These are phyloP conservation scores for Lomographa bimaculata DNA, from an alignment of 2,888 invertebrate genomes.

Conservation along the genomic window DNA sequence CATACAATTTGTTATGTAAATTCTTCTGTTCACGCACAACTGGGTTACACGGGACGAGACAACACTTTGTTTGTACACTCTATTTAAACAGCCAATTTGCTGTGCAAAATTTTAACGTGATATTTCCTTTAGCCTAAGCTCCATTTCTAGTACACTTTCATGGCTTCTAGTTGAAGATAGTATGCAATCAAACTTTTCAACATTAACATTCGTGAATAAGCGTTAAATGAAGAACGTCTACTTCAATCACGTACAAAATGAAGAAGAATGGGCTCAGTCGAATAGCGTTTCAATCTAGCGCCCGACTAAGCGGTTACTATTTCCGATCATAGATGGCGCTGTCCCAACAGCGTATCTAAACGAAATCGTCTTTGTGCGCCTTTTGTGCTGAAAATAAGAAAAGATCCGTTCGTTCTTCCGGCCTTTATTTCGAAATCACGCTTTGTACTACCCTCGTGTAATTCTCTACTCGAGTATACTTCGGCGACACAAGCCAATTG, in stretches of 20 bases:
- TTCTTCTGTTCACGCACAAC: constrained; percentile 28
- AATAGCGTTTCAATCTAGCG: constrained; percentile 49
- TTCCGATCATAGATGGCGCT: constrained; percentile 75
- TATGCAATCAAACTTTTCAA: too few relatives aligned
- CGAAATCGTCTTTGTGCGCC: constrained; percentile 59
- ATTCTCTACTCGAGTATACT: constrained; percentile 56
- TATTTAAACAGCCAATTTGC: too few relatives aligned
- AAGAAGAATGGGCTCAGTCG: constrained; percentile 29
- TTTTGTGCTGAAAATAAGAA: constrained; percentile 53
- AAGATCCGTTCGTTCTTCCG: constrained; percentile 51
- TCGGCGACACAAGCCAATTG: constrained; percentile 66
- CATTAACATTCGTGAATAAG: too few relatives aligned
- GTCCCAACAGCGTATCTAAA: constrained; percentile 39
- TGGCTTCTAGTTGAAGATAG: too few relatives aligned
- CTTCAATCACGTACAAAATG: constrained; percentile 30
- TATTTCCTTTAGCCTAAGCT: neutral
- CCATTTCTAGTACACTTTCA: neutral
- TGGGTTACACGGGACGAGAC: constrained; percentile 22
- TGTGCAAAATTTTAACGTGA: constrained; percentile 7
- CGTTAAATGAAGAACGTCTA: constrained; percentile 28
- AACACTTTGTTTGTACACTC: constrained; percentile 25
- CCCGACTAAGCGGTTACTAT: constrained; percentile 68
- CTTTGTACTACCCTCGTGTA: constrained; percentile 40
- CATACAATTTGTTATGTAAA: constrained; percentile 58
- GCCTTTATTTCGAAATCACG: constrained; percentile 52